These are phyloP conservation scores for Cheirogaleus medius DNA, from an alignment of 2,113 vertebrate species.

Conservation along the genomic window DNA sequence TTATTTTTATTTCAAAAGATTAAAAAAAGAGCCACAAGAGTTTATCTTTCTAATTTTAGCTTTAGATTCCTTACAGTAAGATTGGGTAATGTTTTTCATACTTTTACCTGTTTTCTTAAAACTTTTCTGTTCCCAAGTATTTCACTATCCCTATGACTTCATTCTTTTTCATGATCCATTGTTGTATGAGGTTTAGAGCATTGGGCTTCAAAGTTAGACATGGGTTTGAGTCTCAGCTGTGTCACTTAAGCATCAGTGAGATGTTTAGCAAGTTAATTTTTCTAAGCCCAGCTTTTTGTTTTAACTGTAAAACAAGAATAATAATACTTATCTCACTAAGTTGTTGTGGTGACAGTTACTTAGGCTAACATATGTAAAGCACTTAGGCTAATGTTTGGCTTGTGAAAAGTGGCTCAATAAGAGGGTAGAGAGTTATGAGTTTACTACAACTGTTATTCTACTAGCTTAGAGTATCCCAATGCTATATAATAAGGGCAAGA, in stretches of 20 bases:
- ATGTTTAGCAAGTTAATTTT: conserved; percentile 29
- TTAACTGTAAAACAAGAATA: background rate
- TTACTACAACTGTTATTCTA: background rate
- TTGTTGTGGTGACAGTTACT: background rate
- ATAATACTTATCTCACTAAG: conserved; percentile 10
- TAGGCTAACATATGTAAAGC: background rate
- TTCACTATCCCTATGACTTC: background rate
- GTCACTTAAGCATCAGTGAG: background rate
- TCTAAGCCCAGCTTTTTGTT: background rate
- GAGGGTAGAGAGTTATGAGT: background rate
- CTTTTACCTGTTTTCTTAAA: conserved; percentile 50
- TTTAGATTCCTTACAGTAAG: conserved; percentile 3
- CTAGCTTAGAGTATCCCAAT: background rate
- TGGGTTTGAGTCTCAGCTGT: background rate
- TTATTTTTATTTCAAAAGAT: conserved; percentile 70
- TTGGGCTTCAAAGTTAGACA: background rate
- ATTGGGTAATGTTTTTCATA: conserved; percentile 30
- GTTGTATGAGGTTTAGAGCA: background rate
- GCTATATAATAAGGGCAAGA: background rate
- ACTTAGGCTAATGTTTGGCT: background rate
- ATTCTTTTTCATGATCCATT: conserved; percentile 14
- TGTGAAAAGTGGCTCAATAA: background rate
- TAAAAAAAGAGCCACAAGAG: background rate
- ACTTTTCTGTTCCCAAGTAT: background rate
- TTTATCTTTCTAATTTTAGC: conserved; percentile 67